These are phyloP conservation scores for Acleris cristana DNA, from an alignment of 2,888 invertebrate genomes.

Conservation along the genomic window DNA sequence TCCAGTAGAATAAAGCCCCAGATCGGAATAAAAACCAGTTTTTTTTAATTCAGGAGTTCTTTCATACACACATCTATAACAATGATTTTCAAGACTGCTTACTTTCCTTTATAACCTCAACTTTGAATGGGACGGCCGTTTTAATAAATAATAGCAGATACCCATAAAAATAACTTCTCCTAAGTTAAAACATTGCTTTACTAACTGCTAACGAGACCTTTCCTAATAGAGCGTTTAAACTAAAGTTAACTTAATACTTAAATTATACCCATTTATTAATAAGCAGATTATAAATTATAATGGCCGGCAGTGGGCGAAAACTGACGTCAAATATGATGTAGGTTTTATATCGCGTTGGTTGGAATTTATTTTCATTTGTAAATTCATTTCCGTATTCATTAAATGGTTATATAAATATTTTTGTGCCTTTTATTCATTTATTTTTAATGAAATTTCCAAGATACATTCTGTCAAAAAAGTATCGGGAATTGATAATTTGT, in stretches of 20 bases:
- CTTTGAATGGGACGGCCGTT: background rate
- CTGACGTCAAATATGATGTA: slow-evolving; percentile 41
- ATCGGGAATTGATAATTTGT: too few species aligned
- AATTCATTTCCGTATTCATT: background rate
- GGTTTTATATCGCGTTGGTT: background rate
- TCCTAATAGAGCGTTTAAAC: slow-evolving; percentile 47
- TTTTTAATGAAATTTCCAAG: too few species aligned
- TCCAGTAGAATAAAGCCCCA: too few species aligned
- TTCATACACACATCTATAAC: too few species aligned
- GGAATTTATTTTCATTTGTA: background rate
- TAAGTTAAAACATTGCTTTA: slow-evolving; percentile 48
- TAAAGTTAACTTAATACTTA: slow-evolving; percentile 44
- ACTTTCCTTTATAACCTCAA: too few species aligned
- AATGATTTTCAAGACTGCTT: too few species aligned
- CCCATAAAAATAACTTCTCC: slow-evolving; percentile 16
- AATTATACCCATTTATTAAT: slow-evolving; percentile 47
- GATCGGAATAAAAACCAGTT: too few species aligned
- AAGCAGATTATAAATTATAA: slow-evolving; percentile 43
- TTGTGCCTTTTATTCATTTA: too few species aligned
- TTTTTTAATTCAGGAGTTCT: too few species aligned
- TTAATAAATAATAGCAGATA: slow-evolving; percentile 4
- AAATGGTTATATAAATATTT: too few species aligned
- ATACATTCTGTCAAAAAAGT: too few species aligned
- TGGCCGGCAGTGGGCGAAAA: slow-evolving; percentile 59
- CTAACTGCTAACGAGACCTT: slow-evolving; percentile 53